These are phyloP conservation scores for Carassius auratus DNA, from an alignment of 2,113 vertebrate species.

Conservation along the genomic window DNA sequence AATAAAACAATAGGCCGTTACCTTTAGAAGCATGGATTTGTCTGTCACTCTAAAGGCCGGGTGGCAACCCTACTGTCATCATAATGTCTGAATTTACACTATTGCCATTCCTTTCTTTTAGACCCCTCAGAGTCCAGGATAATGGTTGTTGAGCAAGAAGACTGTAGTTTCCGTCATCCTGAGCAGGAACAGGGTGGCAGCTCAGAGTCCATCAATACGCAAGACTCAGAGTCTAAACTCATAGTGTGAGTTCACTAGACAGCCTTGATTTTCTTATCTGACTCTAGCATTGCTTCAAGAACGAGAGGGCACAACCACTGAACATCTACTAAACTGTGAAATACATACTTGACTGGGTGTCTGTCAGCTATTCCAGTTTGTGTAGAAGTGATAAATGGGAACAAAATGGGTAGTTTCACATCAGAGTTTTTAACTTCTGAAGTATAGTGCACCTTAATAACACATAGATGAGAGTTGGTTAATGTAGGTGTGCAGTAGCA, in stretches of 20 bases:
- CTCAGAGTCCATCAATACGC: conserved; percentile 65
- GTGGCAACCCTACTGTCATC: no score
- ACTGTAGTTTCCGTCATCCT: conserved; percentile 83
- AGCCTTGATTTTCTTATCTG: not conserved
- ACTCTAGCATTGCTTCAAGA: not conserved
- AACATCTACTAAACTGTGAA: not conserved
- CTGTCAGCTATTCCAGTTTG: not conserved
- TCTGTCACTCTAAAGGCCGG: no score
- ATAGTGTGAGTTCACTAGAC: conserved; percentile 59
- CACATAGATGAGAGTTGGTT: not conserved
- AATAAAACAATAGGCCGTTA: no score
- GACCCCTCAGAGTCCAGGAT: conserved; percentile 54
- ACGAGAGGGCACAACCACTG: not conserved
- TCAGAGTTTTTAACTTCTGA: not conserved
- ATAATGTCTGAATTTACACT: not conserved
- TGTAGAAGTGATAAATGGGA: no score
- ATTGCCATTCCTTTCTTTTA: not conserved
- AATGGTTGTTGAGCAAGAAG: conserved; percentile 71
- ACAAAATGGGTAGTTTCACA: not conserved
- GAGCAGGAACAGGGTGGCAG: conserved; percentile 86
- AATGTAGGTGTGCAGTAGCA: conserved; percentile 26
- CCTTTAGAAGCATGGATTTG: no score
- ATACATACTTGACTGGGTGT: not conserved
- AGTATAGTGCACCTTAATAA: not conserved
- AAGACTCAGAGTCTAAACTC: conserved; percentile 60